These are phyloP conservation scores for Neoscelio sp. DNA, from an alignment of 2,888 invertebrate genomes.

Conservation along the genomic window DNA sequence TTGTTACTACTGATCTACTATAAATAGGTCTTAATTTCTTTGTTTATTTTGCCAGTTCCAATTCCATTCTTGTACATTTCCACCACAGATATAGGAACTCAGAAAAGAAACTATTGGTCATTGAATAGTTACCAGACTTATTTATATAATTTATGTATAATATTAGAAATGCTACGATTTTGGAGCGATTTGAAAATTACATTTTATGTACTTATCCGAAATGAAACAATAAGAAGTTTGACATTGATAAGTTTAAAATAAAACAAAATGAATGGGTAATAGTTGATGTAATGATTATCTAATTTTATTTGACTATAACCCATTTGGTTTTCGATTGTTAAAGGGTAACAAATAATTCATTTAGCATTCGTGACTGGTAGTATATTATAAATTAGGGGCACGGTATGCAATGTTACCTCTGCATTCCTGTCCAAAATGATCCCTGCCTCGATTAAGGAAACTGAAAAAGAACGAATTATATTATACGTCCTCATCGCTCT, in stretches of 20 bases:
- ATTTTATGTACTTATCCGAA: too few relatives aligned
- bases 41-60: background rate
- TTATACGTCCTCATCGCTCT: slow-evolving; percentile 29
- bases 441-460: slow-evolving; percentile 57
- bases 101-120: too few relatives aligned
- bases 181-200: too few relatives aligned
- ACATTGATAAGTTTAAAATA: too few relatives aligned
- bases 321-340: background rate
- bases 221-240: too few relatives aligned
- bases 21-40: too few relatives aligned
- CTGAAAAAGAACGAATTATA: slow-evolving; percentile 49
- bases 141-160: background rate
- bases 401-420: slow-evolving; percentile 67
- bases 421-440: slow-evolving; percentile 39
- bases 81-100: background rate
- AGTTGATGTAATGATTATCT: too few relatives aligned
- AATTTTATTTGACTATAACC: too few relatives aligned
- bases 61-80: background rate
- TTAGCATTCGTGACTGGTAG: background rate
- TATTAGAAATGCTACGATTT: background rate
- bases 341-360: slow-evolving; percentile 8
- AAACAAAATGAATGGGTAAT: too few relatives aligned
- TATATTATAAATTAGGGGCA: slow-evolving; percentile 16
- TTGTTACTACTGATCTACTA: too few relatives aligned
- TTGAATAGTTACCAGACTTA: background rate